A percentile compares a stretch with the other conserved stretches of the same genome.
phyloP scores from a whole-genome alignment of 1,140 invertebrate genomes.

The Saxidomus purpurata region DNA sequence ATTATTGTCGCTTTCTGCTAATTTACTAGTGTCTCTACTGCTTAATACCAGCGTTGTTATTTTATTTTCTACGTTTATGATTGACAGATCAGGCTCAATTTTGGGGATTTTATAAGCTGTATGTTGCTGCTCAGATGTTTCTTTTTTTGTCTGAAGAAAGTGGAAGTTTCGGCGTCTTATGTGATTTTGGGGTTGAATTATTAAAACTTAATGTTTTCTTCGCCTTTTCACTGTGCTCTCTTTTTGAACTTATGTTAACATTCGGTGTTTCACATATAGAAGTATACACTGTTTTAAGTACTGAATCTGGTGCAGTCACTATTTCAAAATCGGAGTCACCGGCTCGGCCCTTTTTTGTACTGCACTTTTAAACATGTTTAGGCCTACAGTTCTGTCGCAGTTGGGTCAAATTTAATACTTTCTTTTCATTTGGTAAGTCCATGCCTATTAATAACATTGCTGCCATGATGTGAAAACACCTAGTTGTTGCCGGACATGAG shows the following conservation, averaged over 20 bases:
- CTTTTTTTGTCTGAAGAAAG: not conserved
- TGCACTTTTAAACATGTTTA: constrained; percentile 29
- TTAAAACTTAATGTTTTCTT: not conserved
- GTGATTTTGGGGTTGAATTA: too few species aligned
- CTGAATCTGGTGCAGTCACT: constrained; percentile 26
- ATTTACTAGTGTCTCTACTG: not conserved
- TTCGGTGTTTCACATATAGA: not conserved
- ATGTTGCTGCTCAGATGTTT: not conserved
- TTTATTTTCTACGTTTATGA: too few species aligned
- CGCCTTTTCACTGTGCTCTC: too few species aligned
- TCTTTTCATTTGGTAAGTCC: constrained; percentile 34
- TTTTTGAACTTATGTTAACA: not conserved
- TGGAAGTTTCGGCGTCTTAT: too few species aligned
- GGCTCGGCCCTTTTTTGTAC: constrained; percentile 38
- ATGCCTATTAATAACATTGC: constrained; percentile 39
- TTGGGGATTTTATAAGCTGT: not conserved
- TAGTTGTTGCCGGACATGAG: constrained; percentile 4
- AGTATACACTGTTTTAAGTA: too few species aligned
- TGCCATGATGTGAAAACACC: constrained; percentile 41
- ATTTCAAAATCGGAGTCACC: not conserved
- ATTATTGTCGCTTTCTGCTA: not conserved
- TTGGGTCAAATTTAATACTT: constrained; percentile 39
- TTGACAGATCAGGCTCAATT: too few species aligned
- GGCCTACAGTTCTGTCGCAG: constrained; percentile 31
- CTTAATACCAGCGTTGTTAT: not conserved